Conservation (phyloP, 2,113 vertebrate genomes). For the Electrona antarctica region DNA sequence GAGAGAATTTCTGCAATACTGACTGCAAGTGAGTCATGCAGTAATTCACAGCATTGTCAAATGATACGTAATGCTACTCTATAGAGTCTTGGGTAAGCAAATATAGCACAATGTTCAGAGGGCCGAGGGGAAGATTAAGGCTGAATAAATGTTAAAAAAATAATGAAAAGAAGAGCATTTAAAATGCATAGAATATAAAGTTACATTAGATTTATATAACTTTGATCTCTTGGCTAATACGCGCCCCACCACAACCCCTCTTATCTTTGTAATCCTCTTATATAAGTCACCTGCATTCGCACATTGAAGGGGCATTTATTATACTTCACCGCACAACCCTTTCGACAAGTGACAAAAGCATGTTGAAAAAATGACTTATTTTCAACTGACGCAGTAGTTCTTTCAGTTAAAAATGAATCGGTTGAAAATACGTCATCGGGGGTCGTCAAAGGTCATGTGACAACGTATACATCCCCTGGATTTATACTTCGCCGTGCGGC, state of each 20-base stretch:
- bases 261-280: constrained; percentile 70
- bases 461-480: constrained; percentile 10
- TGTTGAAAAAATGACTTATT: too few species aligned
- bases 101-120: constrained; percentile 10
- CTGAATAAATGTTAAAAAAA: constrained; percentile 51
- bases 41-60: constrained; percentile 28
- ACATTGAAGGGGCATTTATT: constrained; percentile 15
- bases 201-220: constrained; percentile 62
- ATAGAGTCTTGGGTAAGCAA: constrained; percentile 12
- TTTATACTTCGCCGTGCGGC: too few species aligned
- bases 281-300: constrained; percentile 52
- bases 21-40: constrained; percentile 13
- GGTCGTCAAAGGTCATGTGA: too few species aligned
- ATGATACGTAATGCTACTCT: constrained; percentile 17
- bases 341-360: too few species aligned
- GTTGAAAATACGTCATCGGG: too few species aligned
- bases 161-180: constrained; percentile 46
- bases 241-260: constrained; percentile 6
- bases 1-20: background rate
- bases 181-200: constrained; percentile 48
- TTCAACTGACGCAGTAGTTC: too few species aligned
- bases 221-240: constrained; percentile 65
- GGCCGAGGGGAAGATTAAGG: constrained; percentile 38
- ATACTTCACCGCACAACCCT: too few species aligned
- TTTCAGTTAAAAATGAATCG: too few species aligned